Evolutionary conservation across 2,797 vertebrate genomes (phyloP).

Genomic region (Columba guinea): DNA sequence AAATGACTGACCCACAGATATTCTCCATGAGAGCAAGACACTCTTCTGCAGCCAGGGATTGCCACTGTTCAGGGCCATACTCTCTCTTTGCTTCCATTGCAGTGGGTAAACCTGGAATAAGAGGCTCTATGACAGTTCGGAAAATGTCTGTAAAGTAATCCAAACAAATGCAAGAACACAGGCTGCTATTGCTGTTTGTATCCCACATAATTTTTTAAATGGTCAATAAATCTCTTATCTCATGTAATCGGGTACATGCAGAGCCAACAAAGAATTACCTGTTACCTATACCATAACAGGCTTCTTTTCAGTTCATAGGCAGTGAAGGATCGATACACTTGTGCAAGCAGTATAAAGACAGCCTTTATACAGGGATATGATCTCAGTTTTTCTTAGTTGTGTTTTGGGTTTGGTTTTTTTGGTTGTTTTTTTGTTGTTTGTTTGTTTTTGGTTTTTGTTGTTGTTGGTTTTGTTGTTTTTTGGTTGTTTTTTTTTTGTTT

Average conservation of each 20-base stretch:
- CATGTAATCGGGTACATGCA: fast-evolving
- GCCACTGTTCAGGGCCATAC: background rate
- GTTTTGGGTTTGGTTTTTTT: background rate
- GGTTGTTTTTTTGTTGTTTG: no score
- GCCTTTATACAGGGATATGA: background rate
- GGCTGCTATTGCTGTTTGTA: background rate
- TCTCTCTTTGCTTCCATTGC: background rate
- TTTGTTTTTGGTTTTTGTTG: no score
- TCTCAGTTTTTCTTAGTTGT: no score
- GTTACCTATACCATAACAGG: background rate
- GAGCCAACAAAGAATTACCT: background rate
- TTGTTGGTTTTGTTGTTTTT: background rate
- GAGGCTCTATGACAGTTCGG: background rate
- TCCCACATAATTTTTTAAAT: background rate
- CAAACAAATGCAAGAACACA: background rate
- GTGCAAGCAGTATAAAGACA: background rate
- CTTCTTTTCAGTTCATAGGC: background rate
- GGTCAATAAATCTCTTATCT: background rate
- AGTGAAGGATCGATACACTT: background rate
- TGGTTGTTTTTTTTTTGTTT: no score
- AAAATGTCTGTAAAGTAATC: background rate
- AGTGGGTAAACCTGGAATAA: background rate
- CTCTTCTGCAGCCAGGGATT: background rate
- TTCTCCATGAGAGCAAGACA: background rate
- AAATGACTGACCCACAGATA: background rate